A percentile compares a stretch with the other conserved stretches of the same genome.
These are phyloP conservation scores for Tinamus major DNA, from an alignment of 2,797 vertebrate genomes.

Conservation along the genomic window DNA sequence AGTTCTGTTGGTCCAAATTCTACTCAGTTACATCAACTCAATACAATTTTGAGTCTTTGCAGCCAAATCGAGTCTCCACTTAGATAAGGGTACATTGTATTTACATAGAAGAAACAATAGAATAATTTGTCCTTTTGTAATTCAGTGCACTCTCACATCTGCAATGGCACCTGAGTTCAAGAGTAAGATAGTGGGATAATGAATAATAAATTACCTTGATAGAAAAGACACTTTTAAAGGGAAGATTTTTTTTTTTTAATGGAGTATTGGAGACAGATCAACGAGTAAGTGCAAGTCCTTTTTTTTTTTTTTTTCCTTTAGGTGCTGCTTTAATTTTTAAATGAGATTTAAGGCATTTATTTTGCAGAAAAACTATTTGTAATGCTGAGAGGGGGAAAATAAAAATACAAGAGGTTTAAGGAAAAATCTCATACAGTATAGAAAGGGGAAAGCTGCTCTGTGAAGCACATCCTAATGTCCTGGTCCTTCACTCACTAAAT, in stretches of 20 bases:
- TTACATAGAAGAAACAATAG: not conserved
- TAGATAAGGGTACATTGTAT: not conserved
- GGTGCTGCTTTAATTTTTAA: not conserved
- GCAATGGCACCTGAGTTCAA: not conserved
- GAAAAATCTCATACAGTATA: not conserved
- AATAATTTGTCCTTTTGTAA: not conserved
- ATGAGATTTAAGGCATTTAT: not conserved
- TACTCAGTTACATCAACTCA: not conserved
- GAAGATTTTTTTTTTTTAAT: not conserved
- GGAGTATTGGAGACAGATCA: not conserved
- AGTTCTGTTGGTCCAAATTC: not conserved
- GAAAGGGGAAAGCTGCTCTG: not conserved
- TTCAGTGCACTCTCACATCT: not conserved
- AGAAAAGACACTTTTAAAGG: not conserved
- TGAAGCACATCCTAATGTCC: not conserved
- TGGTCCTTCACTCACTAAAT: not conserved
- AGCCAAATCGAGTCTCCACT: not conserved
- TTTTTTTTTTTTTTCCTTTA: accelerated
- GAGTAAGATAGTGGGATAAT: not conserved
- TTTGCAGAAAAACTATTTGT: not conserved
- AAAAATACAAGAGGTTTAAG: not conserved
- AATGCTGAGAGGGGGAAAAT: not conserved
- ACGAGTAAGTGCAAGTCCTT: not conserved
- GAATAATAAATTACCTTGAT: not conserved
- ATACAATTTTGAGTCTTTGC: accelerated